Evolutionary conservation across 2,113 vertebrate genomes (phyloP).

Genomic region (Perca flavescens): DNA sequence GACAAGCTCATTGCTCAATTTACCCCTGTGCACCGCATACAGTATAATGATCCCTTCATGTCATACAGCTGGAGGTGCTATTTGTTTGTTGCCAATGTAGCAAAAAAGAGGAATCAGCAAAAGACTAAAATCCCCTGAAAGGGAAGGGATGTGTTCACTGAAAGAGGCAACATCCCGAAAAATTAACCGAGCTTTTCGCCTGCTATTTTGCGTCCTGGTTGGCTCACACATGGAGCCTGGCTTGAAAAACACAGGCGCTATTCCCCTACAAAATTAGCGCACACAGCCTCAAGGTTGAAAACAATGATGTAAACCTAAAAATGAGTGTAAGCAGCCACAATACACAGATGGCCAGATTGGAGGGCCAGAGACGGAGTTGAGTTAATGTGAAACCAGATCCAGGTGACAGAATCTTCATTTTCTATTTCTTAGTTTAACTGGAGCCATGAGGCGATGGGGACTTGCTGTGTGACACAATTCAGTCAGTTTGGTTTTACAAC

Average conservation of each 20-base stretch:
- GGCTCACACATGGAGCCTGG: slow-evolving; percentile 57
- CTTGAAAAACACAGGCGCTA: slow-evolving; percentile 69
- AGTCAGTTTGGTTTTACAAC: slow-evolving; percentile 73
- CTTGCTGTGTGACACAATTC: slow-evolving; percentile 73
- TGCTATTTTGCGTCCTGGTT: slow-evolving; percentile 71
- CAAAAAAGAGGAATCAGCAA: slow-evolving; percentile 60
- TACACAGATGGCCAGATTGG: slow-evolving; percentile 31
- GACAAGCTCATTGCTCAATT: slow-evolving; percentile 66
- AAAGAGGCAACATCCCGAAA: slow-evolving; percentile 46
- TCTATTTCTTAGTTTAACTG: slow-evolving; percentile 51
- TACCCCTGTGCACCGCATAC: slow-evolving; percentile 30
- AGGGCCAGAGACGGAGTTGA: slow-evolving; percentile 13
- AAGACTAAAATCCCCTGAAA: slow-evolving; percentile 65
- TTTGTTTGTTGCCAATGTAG: slow-evolving; percentile 72
- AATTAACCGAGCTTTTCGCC: slow-evolving; percentile 63
- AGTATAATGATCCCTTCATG: slow-evolving; percentile 58
- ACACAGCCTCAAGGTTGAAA: slow-evolving; percentile 63
- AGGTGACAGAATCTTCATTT: slow-evolving; percentile 48
- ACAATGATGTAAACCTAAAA: slow-evolving; percentile 72
- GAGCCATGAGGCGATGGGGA: slow-evolving; percentile 55
- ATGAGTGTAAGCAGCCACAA: slow-evolving; percentile 43
- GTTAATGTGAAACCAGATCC: slow-evolving; percentile 45
- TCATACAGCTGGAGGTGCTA: slow-evolving; percentile 64
- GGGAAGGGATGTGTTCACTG: slow-evolving; percentile 63
- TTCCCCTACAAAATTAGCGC: slow-evolving; percentile 67